Base-by-base conservation (phyloP, 2,797 vertebrate genomes). In the Aselliscus stoliczkanus region DNA sequence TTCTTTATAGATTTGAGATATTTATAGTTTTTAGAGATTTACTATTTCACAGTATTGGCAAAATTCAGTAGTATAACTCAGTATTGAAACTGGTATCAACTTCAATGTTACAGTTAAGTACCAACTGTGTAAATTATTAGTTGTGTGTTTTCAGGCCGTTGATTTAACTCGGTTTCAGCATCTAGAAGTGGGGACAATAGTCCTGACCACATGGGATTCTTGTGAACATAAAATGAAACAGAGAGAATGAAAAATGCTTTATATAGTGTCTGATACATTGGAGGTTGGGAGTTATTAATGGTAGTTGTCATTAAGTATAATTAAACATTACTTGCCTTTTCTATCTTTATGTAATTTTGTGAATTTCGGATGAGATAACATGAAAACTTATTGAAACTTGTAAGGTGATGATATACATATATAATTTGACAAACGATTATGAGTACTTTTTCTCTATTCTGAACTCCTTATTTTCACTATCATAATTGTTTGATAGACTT, bases 241-340 rank as follows among this genome's bases (percentile, higher is more conserved):
- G 12, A 77, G 39, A 72, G 31, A 81, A 75, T 84, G 80, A 77
- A 39, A 77, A 52, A 34, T 84, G 62, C 56, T 60, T 77, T 52
- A 47, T 31, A 37, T 10, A 70, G 2, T 76, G 27, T 80, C 42
- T 56, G 7, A 86, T 75, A 75, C 39, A 15, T 56, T 62, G 7
- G 64, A 76, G 27, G 4, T 34, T 76, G 8, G 39, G 56, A 20
- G 8, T 91, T 44, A 72, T 65, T 85, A 76, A 70, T 70, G 20
- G 76, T 39, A 81, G 17, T 11, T 85, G 29, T 90, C 20, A 77
- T 60, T 54, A 56, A 37, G 23, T 56, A 70, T 93, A 34, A 93
- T 80, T 90, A 80, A 82, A 54, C 91, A 52, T 88, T n/a, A 70
- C 31, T 90, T 93, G 21, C 9, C n/a, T 76, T 96, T 91, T 21